Evolutionary conservation across 2,113 vertebrate genomes (phyloP), one percentile per base, ranked within the genome.

Genomic region (Tympanuchus pallidicinctus): DNA sequence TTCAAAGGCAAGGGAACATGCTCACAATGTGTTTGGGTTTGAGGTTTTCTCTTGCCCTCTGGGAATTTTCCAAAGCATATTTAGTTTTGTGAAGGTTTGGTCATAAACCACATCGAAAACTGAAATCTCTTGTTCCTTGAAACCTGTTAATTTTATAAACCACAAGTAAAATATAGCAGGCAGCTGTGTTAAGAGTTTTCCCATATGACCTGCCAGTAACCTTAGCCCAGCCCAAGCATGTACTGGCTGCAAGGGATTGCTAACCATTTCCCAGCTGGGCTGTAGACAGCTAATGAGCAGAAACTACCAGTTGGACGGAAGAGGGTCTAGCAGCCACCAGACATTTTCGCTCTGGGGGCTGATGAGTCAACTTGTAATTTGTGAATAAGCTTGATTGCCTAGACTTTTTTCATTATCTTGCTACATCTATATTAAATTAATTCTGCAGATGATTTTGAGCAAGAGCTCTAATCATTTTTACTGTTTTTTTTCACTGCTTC

Each of bases 71-170:
- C 92, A 34, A 72, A 75, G 70, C 38, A 64, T 91, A 81, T 95
- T 91, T 95, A 85, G 40, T 63, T 56, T 57, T 83, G 15, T 61
- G 85, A 94, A 92, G 57, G 64, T 90, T 86, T 95, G 64, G 93
- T 92, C 54, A 42, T 78, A 65, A 96, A 81, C 93, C 94, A 69
- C 65, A 57, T 2, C 78, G 89, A 86, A 90, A 96, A 91, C 93
- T 96, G 79, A 95, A 91, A 92, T 91, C 79, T 89, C 89, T 95
- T 72, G 89, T 92, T 94, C 94, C 87, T 94, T 95, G 89, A 94
- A 88, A 96, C 87, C 42, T 94, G 84, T 94, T 93, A 67, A 93
- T 94, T 97, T 93, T 91, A 57, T 72, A 91, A 96, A 91, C 96
- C 95, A 94, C 93, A 94, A 86, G 82, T 73, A 90, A 94, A 94